These are phyloP conservation scores for Arctocebus calabarensis DNA, from an alignment of 2,797 vertebrate genomes.

Conservation along the genomic window DNA sequence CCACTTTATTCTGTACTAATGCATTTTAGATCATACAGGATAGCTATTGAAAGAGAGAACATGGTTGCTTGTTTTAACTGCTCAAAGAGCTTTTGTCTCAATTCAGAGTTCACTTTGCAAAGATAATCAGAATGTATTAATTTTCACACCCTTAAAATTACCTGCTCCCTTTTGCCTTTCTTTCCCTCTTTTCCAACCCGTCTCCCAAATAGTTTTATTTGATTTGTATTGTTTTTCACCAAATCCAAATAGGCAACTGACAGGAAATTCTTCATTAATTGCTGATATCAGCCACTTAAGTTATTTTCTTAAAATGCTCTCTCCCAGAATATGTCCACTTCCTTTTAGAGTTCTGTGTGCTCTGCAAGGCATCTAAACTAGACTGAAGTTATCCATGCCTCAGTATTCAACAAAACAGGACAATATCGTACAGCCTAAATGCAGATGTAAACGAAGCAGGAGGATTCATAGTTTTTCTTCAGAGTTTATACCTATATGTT, in stretches of 20 bases:
- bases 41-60: background rate
- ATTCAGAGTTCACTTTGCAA: conserved; percentile 26
- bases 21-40: background rate
- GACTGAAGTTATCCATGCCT: background rate
- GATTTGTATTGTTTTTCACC: conserved; percentile 18
- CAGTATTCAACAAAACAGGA: background rate
- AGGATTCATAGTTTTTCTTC: conserved; percentile 6
- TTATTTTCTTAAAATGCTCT: conserved; percentile 62
- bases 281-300: background rate
- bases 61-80: background rate
- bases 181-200: background rate
- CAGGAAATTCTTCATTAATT: conserved; percentile 44
- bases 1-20: background rate
- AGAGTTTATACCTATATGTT: background rate
- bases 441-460: background rate
- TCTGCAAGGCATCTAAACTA: conserved; percentile 20
- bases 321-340: conserved; percentile 36
- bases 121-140: background rate
- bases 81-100: background rate
- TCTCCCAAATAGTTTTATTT: background rate
- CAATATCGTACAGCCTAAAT: background rate
- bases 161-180: background rate
- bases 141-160: background rate
- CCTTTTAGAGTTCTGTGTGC: conserved; percentile 31
- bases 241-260: background rate